Evolutionary conservation across 1,140 invertebrate species (phyloP).

Genomic region (Euura saliciscinereae): DNA sequence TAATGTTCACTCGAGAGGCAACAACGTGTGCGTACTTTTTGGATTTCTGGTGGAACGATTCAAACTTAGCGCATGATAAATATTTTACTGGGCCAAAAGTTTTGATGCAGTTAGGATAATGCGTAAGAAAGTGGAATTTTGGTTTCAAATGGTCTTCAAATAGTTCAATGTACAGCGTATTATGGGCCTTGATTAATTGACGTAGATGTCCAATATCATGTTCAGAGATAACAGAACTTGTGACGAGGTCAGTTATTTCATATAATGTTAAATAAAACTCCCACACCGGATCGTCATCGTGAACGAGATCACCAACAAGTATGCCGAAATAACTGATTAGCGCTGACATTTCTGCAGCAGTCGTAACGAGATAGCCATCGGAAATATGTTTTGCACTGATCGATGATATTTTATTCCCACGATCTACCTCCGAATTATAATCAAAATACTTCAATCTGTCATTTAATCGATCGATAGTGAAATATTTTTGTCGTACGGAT

Average conservation of each 20-base stretch:
- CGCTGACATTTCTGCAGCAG: conserved; percentile 30
- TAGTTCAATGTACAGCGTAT: conserved; percentile 20
- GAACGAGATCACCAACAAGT: conserved; percentile 28
- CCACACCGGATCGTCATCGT: conserved; percentile 26
- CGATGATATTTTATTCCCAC: conserved; percentile 20
- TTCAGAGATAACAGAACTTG: conserved; percentile 20
- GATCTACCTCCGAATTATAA: conserved; percentile 16
- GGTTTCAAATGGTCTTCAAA: conserved; percentile 25
- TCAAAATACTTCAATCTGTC: conserved; percentile 28
- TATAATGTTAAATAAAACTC: conserved; percentile 22
- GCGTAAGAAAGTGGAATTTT: conserved; percentile 23
- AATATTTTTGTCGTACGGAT: conserved; percentile 16
- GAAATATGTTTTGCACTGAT: conserved; percentile 20
- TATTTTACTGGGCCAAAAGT: too few species aligned
- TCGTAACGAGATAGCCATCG: conserved; percentile 24
- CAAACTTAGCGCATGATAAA: too few species aligned
- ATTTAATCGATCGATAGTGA: conserved; percentile 20
- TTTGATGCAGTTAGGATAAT: conserved; percentile 8
- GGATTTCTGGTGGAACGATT: too few species aligned
- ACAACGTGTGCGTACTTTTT: too few species aligned
- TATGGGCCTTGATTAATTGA: conserved; percentile 18
- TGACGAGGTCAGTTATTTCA: conserved; percentile 25
- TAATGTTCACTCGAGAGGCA: too few species aligned
- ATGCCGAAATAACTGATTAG: conserved; percentile 33
- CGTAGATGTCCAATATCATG: conserved; percentile 19